Percentiles rank a stretch among this genome's conserved stretches.
These are phyloP conservation scores for Schizaphis graminum DNA, from an alignment of 2,888 invertebrate genomes.

Conservation along the genomic window DNA sequence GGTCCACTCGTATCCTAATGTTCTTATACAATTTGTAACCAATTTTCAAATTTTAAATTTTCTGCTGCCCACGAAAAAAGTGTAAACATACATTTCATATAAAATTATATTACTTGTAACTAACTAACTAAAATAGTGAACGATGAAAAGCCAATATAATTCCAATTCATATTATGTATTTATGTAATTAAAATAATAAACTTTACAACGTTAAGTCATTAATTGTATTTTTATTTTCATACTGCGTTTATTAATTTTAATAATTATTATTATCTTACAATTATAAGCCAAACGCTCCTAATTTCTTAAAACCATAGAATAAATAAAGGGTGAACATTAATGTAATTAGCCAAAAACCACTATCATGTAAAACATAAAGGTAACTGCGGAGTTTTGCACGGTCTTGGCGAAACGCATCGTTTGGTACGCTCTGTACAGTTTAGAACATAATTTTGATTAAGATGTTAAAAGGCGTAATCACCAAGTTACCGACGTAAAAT, in stretches of 20 bases:
- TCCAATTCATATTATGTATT: neutral
- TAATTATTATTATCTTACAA: neutral
- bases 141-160: neutral
- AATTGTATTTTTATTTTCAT: neutral
- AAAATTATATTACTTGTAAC: neutral
- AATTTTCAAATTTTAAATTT: neutral
- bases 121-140: neutral
- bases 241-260: neutral
- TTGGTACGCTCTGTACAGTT: constrained; percentile 28
- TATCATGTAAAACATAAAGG: neutral
- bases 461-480: constrained; percentile 59
- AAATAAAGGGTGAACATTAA: neutral
- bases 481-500: constrained; percentile 53
- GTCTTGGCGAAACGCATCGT: neutral
- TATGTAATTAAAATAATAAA: neutral
- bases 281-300: neutral
- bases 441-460: constrained; percentile 46
- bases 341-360: neutral
- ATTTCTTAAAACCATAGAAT: neutral
- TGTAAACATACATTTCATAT: neutral
- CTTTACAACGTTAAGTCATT: neutral
- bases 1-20: neutral
- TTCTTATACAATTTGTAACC: neutral
- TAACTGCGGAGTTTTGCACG: neutral
- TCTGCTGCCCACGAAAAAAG: neutral